A percentile compares a stretch with the other conserved stretches of the same genome.
Evolutionary conservation across 2,113 vertebrate species (phyloP).

Genomic region (Elephantulus edwardii): DNA sequence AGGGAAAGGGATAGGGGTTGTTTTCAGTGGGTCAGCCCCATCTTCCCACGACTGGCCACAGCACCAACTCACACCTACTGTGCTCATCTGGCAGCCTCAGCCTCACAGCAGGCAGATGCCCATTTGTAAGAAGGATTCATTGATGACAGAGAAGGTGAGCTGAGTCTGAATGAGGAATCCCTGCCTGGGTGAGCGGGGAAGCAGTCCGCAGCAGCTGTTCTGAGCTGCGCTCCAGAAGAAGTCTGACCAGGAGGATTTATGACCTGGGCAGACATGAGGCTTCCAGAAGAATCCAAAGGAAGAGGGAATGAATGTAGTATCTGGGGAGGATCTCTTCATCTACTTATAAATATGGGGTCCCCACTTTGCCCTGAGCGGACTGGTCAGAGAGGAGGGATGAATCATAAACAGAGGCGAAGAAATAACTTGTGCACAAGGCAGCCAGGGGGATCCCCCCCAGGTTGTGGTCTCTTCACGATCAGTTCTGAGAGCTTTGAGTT

Average conservation of each 20-base stretch:
- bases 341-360: not conserved
- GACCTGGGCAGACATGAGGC: not conserved
- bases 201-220: not conserved
- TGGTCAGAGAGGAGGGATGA: not conserved
- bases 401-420: not conserved
- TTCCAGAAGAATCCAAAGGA: not conserved
- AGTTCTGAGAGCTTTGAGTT: not conserved
- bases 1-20: not conserved
- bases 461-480: accelerated
- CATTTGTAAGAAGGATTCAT: not conserved
- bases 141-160: not conserved
- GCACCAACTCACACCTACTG: not conserved
- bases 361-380: not conserved
- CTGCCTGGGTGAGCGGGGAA: not conserved
- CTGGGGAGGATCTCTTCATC: not conserved
- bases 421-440: too few relatives aligned
- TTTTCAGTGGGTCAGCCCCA: not conserved
- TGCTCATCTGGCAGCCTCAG: conserved; percentile 12
- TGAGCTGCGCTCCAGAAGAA: not conserved
- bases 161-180: not conserved
- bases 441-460: not conserved
- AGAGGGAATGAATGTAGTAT: not conserved
- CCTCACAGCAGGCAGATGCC: not conserved
- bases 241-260: too few relatives aligned
- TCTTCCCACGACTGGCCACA: not conserved